These are phyloP conservation scores for Echiichthys vipera DNA, from an alignment of 2,797 vertebrate species.

Conservation along the genomic window DNA sequence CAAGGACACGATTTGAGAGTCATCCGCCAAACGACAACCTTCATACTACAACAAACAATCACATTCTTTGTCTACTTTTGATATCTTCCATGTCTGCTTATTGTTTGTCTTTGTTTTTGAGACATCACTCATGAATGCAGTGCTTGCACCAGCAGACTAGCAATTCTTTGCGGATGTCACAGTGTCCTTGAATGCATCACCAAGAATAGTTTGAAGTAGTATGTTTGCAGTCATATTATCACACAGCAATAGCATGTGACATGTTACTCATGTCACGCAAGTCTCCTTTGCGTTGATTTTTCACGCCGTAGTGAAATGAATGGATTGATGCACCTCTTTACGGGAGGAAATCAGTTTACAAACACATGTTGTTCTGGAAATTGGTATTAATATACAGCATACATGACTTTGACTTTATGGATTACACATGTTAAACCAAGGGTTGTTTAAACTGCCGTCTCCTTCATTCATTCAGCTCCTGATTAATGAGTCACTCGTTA, in stretches of 20 bases:
- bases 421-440: conserved; percentile 18
- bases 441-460: conserved; percentile 9
- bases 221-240: neutral
- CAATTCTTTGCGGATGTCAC: conserved; percentile 6
- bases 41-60: neutral
- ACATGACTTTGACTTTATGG: conserved; percentile 2
- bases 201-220: neutral
- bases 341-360: neutral
- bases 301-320: neutral
- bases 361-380: neutral
- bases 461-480: conserved; percentile 17
- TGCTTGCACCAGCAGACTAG: neutral
- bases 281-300: neutral
- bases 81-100: conserved; percentile 19
- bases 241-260: neutral
- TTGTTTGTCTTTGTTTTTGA: conserved; percentile 33
- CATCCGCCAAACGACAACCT: conserved; percentile 12
- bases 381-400: neutral
- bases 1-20: conserved; percentile 10
- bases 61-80: conserved; percentile 2
- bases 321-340: neutral
- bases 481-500: conserved; percentile 39
- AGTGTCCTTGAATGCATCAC: conserved; percentile 27
- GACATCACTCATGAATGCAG: conserved; percentile 15
- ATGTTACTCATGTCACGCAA: neutral